Evolutionary conservation across 92 coral and sea anemone genomes (phyloP).

Genomic region (Porites cylindrica): DNA sequence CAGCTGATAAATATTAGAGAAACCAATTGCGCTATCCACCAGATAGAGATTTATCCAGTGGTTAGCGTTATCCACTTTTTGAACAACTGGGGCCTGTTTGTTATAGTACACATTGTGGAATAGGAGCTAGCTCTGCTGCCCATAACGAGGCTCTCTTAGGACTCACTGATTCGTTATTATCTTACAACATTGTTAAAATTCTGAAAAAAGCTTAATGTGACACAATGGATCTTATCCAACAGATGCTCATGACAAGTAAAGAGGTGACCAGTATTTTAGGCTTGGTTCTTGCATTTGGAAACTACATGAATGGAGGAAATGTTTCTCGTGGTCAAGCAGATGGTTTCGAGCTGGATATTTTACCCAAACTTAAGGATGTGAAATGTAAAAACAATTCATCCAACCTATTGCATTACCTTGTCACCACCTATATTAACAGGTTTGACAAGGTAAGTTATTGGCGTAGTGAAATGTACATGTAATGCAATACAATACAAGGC

Average conservation of each 20-base stretch:
- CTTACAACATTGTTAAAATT: too few relatives aligned
- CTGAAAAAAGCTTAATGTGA: background rate
- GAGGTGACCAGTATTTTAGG: conserved; percentile 69
- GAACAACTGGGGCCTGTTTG: too few relatives aligned
- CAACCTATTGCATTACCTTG: conserved; percentile 81
- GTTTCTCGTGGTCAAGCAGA: conserved; percentile 90
- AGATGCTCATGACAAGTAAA: conserved; percentile 79
- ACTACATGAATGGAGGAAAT: conserved; percentile 92
- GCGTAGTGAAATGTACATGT: too few relatives aligned
- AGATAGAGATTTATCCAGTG: too few relatives aligned
- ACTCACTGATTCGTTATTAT: too few relatives aligned
- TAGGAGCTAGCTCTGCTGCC: too few relatives aligned
- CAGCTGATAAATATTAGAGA: too few relatives aligned
- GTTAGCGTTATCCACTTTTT: too few relatives aligned
- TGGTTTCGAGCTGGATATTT: conserved; percentile 87
- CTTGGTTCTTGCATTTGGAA: conserved; percentile 87
- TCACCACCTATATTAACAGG: conserved; percentile 68
- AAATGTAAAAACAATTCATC: conserved; percentile 84
- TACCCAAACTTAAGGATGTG: conserved; percentile 89
- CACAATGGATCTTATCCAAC: background rate
- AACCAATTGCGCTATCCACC: too few relatives aligned
- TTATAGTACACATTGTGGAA: too few relatives aligned
- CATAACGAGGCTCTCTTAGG: too few relatives aligned
- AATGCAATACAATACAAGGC: background rate
- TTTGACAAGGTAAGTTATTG: conserved; percentile 71